phyloP scores from a whole-genome alignment of 2,888 invertebrate species.

The Colostygia pectinataria region DNA sequence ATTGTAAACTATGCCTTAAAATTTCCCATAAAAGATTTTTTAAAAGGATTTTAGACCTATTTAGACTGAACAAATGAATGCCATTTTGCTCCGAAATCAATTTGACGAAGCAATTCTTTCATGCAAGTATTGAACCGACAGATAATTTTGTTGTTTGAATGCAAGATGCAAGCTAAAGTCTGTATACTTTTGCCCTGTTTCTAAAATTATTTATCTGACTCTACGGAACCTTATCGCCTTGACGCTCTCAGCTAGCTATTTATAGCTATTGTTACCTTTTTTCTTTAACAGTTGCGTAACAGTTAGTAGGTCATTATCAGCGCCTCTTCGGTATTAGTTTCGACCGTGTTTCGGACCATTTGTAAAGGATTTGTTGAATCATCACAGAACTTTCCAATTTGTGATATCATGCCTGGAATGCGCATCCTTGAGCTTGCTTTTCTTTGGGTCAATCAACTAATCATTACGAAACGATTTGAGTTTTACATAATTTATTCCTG shows the following conservation, averaged over 20 bases:
- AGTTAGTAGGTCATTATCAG: slow-evolving; percentile 53
- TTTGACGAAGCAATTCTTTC: too few species aligned
- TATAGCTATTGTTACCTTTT: slow-evolving; percentile 23
- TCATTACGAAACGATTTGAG: slow-evolving; percentile 1
- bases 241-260: slow-evolving; percentile 27
- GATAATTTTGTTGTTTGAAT: too few species aligned
- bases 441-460: slow-evolving; percentile 12
- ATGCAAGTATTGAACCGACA: too few species aligned
- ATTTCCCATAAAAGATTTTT: too few species aligned
- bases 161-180: too few species aligned
- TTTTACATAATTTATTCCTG: not conserved
- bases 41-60: too few species aligned
- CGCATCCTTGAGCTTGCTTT: slow-evolving; percentile 11
- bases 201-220: too few species aligned
- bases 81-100: too few species aligned
- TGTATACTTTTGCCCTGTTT: too few species aligned
- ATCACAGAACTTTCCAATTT: slow-evolving; percentile 18
- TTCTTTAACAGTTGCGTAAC: slow-evolving; percentile 42
- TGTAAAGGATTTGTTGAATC: slow-evolving; percentile 22
- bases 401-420: slow-evolving; percentile 15
- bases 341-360: slow-evolving; percentile 6
- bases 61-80: too few species aligned
- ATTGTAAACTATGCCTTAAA: too few species aligned
- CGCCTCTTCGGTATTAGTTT: slow-evolving; percentile 10
- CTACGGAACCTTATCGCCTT: slow-evolving; percentile 2